Base-by-base conservation (phyloP, 1,140 invertebrate genomes). In the Drosophila pruinosa region DNA sequence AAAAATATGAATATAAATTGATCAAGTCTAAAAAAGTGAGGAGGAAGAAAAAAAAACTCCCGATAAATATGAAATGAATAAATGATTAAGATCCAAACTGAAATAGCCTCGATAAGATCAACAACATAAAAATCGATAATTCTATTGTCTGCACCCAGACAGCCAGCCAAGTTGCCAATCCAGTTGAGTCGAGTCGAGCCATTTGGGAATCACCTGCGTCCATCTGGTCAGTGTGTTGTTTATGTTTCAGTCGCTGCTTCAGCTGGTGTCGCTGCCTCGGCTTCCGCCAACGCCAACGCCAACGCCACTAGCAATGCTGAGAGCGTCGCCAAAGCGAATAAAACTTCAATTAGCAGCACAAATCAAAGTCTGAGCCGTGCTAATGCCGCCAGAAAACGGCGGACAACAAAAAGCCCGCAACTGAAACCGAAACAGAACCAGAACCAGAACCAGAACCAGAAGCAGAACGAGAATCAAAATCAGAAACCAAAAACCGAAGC, bases 271-370 rank as follows among this genome's bases (percentile, higher is more conserved):
- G 26, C 26, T 26, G 26, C 26, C 26, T 4, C 26, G 10, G 31
- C 31, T 34, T 34, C 31, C 31, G 31, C 31, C 31, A 34, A 34
- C 31, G 10, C 17, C 26, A n/a, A n/a, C n/a, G n/a, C n/a, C n/a
- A n/a, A n/a, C n/a, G n/a, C n/a, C n/a, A n/a, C n/a, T n/a, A n/a
- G n/a, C n/a, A n/a, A n/a, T n/a, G n/a, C n/a, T 34, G 34, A 10
- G 19, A n/a, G 64, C 63, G 21, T 39, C 48, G 21, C 15, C 15
- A 12, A 8, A 22, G 41, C 22, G 67, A 78, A 83, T 85, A 57
- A 75, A 83, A 76, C 67, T 76, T 63, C 76, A 83, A 83, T 83
- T 83, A 83, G 81, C 68, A 79, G 72, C 59, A 58, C 75, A 83
- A 85, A 80, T 83, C 76, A 85, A 67, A 85, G 80, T 80, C 72